Evolutionary conservation across 2,888 invertebrate genomes (phyloP).

Genomic region (Mythimna loreyi): DNA sequence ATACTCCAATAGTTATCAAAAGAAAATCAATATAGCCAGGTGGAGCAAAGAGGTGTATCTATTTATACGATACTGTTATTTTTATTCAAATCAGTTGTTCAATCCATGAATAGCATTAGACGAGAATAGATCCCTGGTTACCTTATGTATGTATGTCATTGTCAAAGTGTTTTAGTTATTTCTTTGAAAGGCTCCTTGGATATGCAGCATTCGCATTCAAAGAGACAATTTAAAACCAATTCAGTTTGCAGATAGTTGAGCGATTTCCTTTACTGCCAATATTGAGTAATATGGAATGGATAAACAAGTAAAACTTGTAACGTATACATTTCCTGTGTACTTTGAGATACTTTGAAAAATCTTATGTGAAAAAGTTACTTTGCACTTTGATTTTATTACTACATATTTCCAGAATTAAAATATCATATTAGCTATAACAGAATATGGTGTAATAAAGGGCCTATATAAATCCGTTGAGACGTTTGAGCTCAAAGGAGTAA

Average conservation of each 20-base stretch:
- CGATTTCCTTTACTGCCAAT: slow-evolving; percentile 17
- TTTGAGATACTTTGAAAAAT: not conserved
- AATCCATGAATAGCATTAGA: not conserved
- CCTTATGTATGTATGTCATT: slow-evolving; percentile 5
- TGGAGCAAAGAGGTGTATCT: not conserved
- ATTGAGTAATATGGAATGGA: slow-evolving; percentile 26
- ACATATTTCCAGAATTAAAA: too few species aligned
- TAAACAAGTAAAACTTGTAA: slow-evolving; percentile 32
- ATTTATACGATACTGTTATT: not conserved
- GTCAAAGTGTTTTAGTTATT: slow-evolving; percentile 13
- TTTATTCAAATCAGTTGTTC: slow-evolving; percentile 9
- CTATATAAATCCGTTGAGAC: too few species aligned
- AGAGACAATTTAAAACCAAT: slow-evolving; percentile 43
- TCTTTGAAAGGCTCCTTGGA: slow-evolving; percentile 19
- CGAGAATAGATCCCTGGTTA: not conserved
- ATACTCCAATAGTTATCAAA: not conserved
- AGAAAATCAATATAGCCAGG: not conserved
- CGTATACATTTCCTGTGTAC: slow-evolving; percentile 7
- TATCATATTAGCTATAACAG: too few species aligned
- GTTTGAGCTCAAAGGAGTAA: too few species aligned
- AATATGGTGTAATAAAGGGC: too few species aligned
- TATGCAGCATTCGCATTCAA: slow-evolving; percentile 17
- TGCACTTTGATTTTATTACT: not conserved
- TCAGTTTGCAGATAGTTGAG: slow-evolving; percentile 37
- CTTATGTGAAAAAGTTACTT: not conserved